Evolutionary conservation across 2,797 vertebrate species (phyloP).

Genomic region (Naso thynnoides): DNA sequence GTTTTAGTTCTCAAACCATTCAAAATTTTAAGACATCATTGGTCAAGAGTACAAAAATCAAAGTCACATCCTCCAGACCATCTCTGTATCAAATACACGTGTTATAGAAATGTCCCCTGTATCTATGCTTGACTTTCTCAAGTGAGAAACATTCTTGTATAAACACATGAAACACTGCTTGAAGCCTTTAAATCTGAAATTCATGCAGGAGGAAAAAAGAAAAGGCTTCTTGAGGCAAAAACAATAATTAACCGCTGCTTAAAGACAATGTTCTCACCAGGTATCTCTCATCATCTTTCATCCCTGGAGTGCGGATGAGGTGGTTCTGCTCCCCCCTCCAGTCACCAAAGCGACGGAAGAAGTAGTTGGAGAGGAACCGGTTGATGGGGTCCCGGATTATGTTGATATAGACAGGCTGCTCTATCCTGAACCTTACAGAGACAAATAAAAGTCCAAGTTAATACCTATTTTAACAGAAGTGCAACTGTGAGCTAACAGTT

Average conservation of each 20-base stretch:
- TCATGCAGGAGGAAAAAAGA: neutral
- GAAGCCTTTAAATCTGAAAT: neutral
- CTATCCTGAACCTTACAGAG: slow-evolving; percentile 92
- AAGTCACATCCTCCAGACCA: slow-evolving; percentile 3
- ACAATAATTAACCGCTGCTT: neutral
- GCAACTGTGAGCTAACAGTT: neutral
- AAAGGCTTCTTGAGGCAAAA: neutral
- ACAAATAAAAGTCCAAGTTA: slow-evolving; percentile 38
- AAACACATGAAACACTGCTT: neutral
- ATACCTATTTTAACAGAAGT: neutral
- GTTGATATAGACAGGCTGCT: slow-evolving; percentile 98
- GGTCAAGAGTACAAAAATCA: neutral
- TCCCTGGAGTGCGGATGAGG: slow-evolving; percentile 96
- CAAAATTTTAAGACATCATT: neutral
- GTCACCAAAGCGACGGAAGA: slow-evolving; percentile 98
- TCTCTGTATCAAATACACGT: neutral
- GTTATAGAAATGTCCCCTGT: too few relatives aligned
- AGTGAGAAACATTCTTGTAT: neutral
- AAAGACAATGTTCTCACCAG: slow-evolving; percentile 86
- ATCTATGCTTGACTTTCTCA: too few relatives aligned
- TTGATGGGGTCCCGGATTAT: slow-evolving; percentile 98
- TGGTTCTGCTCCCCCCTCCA: slow-evolving; percentile 99
- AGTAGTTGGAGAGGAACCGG: slow-evolving; percentile 98
- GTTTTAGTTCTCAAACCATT: too few relatives aligned
- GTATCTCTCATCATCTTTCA: slow-evolving; percentile 99